Base-by-base conservation (phyloP, 2,888 invertebrate species). In the Tineola bisselliella region DNA sequence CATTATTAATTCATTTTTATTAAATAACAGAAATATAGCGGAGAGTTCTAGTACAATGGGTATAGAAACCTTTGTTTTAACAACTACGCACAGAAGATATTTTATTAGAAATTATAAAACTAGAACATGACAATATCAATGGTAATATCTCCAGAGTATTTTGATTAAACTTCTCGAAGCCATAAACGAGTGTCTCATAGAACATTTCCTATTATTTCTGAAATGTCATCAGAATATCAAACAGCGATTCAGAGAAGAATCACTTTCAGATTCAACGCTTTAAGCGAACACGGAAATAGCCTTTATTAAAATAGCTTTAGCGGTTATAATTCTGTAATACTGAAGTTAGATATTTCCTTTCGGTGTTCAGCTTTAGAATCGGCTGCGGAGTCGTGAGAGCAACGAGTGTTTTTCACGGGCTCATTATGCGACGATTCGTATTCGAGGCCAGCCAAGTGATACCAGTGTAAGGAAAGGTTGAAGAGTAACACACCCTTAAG, bases 221-320 rank as follows among this genome's bases (percentile, higher is more conserved):
- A 75, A 80, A 79, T 83, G 76, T 76, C 77, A 79, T 79, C 77
- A 71, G 81, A 81, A 80, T 82, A 82, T 83, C 78, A 82, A 83
- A 79, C 69, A 77, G 72, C 72, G 69, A 75, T 77, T 74, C 68
- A 63, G 63, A 63, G 69, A 67, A 68, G 66, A 69, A 69, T 69
- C 66, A 67, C 65, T 69, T 68, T 65, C 63, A 57, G 64, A 61
- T 18, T 59, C 52, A 17, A 54, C 43, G 18, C n/a, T 43, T 11
- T n/a, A 5, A 1, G 2, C n/a, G 13, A 65, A 61, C 57, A 62
- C 66, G 57, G 68, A 71, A 70, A 64, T 69, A 60, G 63, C 62
- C 71, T 66, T 67, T 78, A 68, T 62, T 15, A 1, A n/a, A 3
- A 63, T 62, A 31, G 62, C 15, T 61, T 69, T 74, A 77, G 65